Base-by-base conservation (phyloP, 2,888 invertebrate species). In the Lumbricus terrestris region DNA sequence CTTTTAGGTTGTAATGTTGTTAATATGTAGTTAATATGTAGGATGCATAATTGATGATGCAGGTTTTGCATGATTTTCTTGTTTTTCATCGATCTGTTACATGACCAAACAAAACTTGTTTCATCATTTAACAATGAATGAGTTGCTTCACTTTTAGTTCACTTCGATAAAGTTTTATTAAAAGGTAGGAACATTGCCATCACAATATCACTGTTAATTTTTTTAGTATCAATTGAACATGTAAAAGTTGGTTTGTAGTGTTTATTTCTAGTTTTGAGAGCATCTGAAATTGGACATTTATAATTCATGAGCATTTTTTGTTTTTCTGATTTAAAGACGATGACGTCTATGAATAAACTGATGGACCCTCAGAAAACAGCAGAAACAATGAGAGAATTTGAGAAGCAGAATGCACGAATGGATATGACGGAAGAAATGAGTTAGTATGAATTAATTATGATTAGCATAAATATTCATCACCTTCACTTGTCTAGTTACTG, bases 391-490 rank as follows among this genome's bases (percentile, higher is more conserved):
- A 96, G 97, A 93, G 97, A 97, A 20, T 98, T 98, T 95, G 96
- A 97, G 93, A 96, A 96, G 93, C 97, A 97, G 69, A 97, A 97
- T 93, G 97, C 97, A 95, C 97, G 97, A 94, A 97, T 98, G 97
- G 97, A 97, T 93, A 98, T 98, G 97, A 97, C 97, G 0, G 98
- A 98, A 95, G 98, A 98, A 96, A 97, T 98, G 97, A 97, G 97
- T 97, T 35, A 85, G 69, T 69, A 69, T 16, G 47, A 47, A 47
- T 47, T 47, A 47, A 47, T 47, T 47, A 97, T 98, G 97, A 97
- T 97, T 18, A 34, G 47, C 23, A 47, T 47, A 23, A 47, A 13
- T 29, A n/a, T 69, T 6, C 11, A 11, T n/a, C 69, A 69, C 69
- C 69, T 69, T 69, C n/a, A n/a, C n/a, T 69, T 69, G n/a, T n/a